phyloP scores from a whole-genome alignment of 2,888 invertebrate genomes.

The Drosophila testacea region DNA sequence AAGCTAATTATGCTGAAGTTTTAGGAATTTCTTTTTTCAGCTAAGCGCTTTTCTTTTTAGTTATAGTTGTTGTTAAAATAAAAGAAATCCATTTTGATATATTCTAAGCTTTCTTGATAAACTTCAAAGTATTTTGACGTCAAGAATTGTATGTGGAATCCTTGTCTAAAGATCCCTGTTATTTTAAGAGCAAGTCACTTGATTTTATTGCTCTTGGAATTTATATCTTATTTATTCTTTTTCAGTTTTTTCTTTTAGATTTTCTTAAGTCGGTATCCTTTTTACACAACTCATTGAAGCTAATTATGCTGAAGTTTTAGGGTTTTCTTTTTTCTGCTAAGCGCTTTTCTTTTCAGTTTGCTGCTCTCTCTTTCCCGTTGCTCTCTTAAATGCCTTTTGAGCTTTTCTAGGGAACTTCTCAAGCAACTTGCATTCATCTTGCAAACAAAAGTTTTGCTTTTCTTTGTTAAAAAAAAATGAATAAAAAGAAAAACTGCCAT shows the following conservation, averaged over 20 bases:
- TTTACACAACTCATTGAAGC: slow-evolving; percentile 28
- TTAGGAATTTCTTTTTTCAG: not conserved
- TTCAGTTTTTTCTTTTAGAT: slow-evolving; percentile 6
- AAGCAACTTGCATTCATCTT: slow-evolving; percentile 42
- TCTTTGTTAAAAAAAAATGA: slow-evolving; percentile 11
- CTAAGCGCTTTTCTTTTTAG: slow-evolving; percentile 19
- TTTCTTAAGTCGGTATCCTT: slow-evolving; percentile 13
- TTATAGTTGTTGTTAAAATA: not conserved
- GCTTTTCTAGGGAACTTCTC: slow-evolving; percentile 26
- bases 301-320: slow-evolving; percentile 34
- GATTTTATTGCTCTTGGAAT: slow-evolving; percentile 14
- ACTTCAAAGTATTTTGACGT: not conserved
- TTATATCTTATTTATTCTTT: slow-evolving; percentile 3
- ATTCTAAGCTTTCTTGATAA: not conserved
- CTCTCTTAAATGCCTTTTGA: slow-evolving; percentile 16
- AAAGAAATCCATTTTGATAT: not conserved
- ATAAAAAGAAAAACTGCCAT: slow-evolving; percentile 17
- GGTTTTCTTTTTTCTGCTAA: slow-evolving; percentile 1
- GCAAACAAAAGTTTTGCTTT: slow-evolving; percentile 44
- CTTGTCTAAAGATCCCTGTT: not conserved
- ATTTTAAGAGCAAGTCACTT: slow-evolving; percentile 1
- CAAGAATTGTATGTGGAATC: not conserved
- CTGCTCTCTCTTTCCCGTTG: slow-evolving; percentile 4
- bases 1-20: slow-evolving; percentile 37
- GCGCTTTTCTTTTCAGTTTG: slow-evolving; percentile 20